phyloP scores from a whole-genome alignment of 2,888 invertebrate genomes.

The Sipha maydis region DNA sequence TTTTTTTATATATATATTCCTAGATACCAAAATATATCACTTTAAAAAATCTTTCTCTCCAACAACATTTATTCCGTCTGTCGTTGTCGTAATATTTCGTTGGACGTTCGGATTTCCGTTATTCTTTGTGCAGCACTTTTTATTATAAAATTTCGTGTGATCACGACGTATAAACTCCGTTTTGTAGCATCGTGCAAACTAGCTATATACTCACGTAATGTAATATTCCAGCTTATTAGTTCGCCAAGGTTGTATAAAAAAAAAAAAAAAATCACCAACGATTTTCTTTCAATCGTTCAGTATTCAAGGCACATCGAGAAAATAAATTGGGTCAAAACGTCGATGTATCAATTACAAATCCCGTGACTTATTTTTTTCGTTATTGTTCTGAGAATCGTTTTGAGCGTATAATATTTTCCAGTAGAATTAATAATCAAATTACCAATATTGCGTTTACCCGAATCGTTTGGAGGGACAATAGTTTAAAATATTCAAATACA shows the following conservation, averaged over 20 bases:
- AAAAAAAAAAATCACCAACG: too few species aligned
- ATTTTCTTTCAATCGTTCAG: too few species aligned
- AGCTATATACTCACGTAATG: too few species aligned
- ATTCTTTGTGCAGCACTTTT: neutral
- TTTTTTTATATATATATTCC: neutral
- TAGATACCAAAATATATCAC: neutral
- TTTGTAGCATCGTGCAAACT: too few species aligned
- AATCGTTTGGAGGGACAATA: neutral
- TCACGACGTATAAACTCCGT: neutral
- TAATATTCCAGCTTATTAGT: too few species aligned
- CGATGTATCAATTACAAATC: too few species aligned
- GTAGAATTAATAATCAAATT: neutral
- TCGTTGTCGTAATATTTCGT: slow-evolving; percentile 2
- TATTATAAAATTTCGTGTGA: neutral
- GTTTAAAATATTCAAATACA: neutral
- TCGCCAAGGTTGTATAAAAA: too few species aligned
- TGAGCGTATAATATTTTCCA: neutral
- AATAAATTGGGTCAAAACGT: too few species aligned
- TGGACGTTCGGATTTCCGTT: slow-evolving; percentile 9
- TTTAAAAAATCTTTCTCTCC: neutral
- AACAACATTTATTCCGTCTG: neutral
- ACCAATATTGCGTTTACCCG: neutral
- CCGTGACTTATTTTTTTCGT: too few species aligned
- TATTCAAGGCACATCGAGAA: too few species aligned
- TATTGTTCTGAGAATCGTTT: neutral